Conservation (phyloP, 2,888 invertebrate species). For the Ceraclea dissimilis region DNA sequence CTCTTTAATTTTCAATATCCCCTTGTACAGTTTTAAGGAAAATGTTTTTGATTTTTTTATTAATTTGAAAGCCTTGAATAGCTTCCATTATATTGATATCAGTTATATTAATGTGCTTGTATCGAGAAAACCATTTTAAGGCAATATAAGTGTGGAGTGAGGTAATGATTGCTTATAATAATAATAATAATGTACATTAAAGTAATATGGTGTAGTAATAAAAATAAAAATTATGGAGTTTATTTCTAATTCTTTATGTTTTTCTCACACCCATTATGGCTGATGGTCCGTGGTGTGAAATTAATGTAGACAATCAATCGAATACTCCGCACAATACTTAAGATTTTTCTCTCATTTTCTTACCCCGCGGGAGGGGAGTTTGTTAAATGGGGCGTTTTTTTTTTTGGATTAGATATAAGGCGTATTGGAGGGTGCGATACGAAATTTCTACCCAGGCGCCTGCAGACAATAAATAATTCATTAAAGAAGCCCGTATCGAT, state of each 20-base stretch:
- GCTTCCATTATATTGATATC: too few species aligned
- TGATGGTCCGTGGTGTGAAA: neutral
- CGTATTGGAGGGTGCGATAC: neutral
- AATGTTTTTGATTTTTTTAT: too few species aligned
- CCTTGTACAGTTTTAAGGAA: too few species aligned
- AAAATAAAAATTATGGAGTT: neutral
- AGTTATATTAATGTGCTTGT: too few species aligned
- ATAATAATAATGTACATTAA: too few species aligned
- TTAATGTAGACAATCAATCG: constrained; percentile 2
- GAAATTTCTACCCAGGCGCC: too few species aligned
- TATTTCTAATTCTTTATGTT: neutral
- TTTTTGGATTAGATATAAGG: constrained; percentile 1
- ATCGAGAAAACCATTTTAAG: too few species aligned
- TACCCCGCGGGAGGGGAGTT: neutral
- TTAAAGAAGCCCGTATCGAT: constrained; percentile 5
- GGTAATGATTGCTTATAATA: too few species aligned
- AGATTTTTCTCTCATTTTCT: constrained; percentile 1
- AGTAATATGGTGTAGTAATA: neutral
- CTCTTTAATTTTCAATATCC: too few species aligned
- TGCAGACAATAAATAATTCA: constrained; percentile 10
- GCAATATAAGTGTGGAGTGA: too few species aligned
- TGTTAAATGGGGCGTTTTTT: constrained; percentile 1
- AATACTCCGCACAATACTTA: neutral
- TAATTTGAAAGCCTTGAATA: too few species aligned
- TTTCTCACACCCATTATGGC: neutral